Conservation (phyloP, 1,140 invertebrate genomes). For the Bathynomus jamesi region DNA sequence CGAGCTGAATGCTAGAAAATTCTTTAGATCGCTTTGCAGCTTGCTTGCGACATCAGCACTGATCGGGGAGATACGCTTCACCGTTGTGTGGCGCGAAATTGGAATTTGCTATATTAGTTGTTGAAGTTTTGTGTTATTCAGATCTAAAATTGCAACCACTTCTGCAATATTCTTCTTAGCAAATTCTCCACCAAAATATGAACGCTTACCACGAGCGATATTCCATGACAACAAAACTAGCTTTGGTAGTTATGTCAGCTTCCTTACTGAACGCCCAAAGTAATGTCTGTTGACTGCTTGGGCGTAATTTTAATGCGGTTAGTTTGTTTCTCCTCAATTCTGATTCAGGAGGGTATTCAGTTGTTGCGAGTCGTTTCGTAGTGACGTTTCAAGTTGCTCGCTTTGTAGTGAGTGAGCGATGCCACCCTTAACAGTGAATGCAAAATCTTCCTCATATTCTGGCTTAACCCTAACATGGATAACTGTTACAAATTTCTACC, state of each 20-base stretch:
- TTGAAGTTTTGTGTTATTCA: slow-evolving; percentile 24
- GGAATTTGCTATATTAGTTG: slow-evolving; percentile 2
- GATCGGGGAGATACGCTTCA: background rate
- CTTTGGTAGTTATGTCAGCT: background rate
- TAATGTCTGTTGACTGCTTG: background rate
- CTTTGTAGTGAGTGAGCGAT: background rate
- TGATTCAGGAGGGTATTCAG: background rate
- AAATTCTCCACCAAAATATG: slow-evolving; percentile 25
- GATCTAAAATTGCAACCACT: slow-evolving; percentile 23
- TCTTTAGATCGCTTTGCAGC: slow-evolving; percentile 3
- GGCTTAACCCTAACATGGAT: no score
- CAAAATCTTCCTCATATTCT: no score
- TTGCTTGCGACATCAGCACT: slow-evolving; percentile 3
- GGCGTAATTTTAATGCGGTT: background rate
- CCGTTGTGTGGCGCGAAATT: slow-evolving; percentile 6
- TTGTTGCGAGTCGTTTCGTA: background rate
- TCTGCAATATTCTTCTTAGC: slow-evolving; percentile 21
- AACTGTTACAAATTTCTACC: no score
- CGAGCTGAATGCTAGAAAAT: slow-evolving; percentile 19
- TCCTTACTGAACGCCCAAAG: background rate
- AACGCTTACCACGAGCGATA: slow-evolving; percentile 23
- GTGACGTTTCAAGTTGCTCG: background rate
- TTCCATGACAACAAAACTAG: slow-evolving; percentile 18
- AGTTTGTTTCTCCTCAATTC: background rate
- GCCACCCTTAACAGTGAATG: background rate